These are phyloP conservation scores for Equus quagga DNA, from an alignment of 2,113 vertebrate genomes.

Conservation along the genomic window DNA sequence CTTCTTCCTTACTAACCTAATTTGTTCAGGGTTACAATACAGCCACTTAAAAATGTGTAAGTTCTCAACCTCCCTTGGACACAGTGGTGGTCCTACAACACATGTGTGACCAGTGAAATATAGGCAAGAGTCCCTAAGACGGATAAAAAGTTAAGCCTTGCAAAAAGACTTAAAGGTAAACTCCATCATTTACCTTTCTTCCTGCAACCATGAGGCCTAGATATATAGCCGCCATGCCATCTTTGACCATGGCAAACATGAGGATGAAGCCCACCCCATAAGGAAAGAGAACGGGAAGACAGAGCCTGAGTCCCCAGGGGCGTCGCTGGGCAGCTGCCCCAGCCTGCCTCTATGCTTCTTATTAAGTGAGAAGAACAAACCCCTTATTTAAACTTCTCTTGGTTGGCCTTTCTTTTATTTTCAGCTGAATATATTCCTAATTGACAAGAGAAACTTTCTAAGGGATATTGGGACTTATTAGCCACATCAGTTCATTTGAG, in stretches of 20 bases:
- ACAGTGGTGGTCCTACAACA: background rate
- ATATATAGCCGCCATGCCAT: background rate
- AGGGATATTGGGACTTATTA: background rate
- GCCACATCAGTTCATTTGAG: background rate
- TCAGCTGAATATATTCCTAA: background rate
- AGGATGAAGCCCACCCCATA: background rate
- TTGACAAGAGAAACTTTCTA: background rate
- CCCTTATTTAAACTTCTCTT: background rate
- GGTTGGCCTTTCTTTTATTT: conserved; percentile 7
- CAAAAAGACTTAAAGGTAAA: background rate
- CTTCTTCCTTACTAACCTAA: background rate
- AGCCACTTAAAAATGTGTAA: background rate
- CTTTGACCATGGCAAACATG: background rate
- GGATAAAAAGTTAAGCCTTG: background rate
- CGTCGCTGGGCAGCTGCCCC: background rate
- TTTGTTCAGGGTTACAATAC: background rate
- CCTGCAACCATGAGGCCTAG: background rate
- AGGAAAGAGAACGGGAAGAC: background rate
- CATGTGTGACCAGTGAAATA: background rate
- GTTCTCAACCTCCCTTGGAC: background rate
- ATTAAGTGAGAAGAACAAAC: background rate
- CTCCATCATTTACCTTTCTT: background rate
- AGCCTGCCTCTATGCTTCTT: background rate
- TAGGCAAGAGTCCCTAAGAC: background rate
- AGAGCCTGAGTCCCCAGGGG: background rate